A percentile compares a stretch with the other conserved stretches of the same genome.
Evolutionary conservation across 2,888 invertebrate genomes (phyloP).

Genomic region (Neoascia interrupta): DNA sequence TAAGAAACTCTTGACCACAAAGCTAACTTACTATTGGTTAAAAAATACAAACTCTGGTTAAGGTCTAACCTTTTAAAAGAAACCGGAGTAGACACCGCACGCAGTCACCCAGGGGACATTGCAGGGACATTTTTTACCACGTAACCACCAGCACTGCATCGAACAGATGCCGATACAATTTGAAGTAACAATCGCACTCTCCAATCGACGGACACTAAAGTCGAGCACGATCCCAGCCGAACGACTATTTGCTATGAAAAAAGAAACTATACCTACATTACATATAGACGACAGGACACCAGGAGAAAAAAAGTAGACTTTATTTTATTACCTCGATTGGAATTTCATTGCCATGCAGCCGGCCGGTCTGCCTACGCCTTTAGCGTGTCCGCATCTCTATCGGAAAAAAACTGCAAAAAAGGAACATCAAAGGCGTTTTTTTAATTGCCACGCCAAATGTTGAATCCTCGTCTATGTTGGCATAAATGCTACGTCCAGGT

Average conservation of each 20-base stretch:
- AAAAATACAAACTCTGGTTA: no score
- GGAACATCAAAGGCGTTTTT: slow-evolving; percentile 40
- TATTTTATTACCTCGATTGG: slow-evolving; percentile 60
- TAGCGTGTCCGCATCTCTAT: slow-evolving; percentile 36
- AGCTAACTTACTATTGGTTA: no score
- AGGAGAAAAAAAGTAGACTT: slow-evolving; percentile 3
- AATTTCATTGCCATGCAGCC: slow-evolving; percentile 51
- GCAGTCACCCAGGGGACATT: no score
- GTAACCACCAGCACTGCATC: slow-evolving; percentile 18
- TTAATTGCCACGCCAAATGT: slow-evolving; percentile 65
- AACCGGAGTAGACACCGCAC: no score
- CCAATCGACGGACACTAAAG: slow-evolving; percentile 18
- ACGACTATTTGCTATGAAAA: background rate
- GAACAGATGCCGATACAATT: slow-evolving; percentile 39
- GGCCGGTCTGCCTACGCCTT: slow-evolving; percentile 33
- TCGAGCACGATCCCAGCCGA: slow-evolving; percentile 22
- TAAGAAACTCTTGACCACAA: no score
- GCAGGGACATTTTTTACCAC: no score
- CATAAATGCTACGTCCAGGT: slow-evolving; percentile 57
- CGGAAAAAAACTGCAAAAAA: background rate
- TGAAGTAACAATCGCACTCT: slow-evolving; percentile 47
- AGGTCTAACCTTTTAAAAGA: no score
- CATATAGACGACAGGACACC: no score
- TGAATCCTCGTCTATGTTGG: slow-evolving; percentile 55
- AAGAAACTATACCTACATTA: no score